Conservation (phyloP, 2,113 vertebrate species). For the Suncus etruscus region DNA sequence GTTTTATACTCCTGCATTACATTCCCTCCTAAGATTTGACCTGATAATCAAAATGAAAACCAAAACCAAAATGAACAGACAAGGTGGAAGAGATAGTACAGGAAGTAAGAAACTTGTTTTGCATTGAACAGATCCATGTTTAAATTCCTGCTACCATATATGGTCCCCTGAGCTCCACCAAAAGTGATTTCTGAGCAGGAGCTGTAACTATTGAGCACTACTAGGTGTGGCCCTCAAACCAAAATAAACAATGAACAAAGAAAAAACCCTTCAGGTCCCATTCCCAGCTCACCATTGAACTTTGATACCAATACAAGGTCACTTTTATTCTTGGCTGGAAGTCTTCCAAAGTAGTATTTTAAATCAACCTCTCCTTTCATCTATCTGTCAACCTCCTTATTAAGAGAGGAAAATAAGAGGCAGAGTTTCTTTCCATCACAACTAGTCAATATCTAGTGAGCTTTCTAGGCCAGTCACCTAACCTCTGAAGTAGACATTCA, state of each 20-base stretch:
- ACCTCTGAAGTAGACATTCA: conserved; percentile 22
- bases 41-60: conserved; percentile 46
- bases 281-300: background rate
- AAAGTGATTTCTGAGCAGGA: too few species aligned
- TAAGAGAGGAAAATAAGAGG: conserved; percentile 56
- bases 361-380: conserved; percentile 36
- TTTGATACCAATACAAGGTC: background rate
- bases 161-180: too few species aligned
- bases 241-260: background rate
- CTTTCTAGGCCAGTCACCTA: conserved; percentile 23
- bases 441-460: background rate
- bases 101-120: too few species aligned
- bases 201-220: too few species aligned
- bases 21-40: conserved; percentile 7
- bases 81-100: too few species aligned
- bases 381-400: conserved; percentile 40
- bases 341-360: background rate
- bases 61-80: background rate
- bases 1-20: conserved; percentile 1
- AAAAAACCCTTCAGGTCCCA: background rate
- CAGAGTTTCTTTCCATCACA: conserved; percentile 14
- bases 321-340: conserved; percentile 28
- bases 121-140: too few species aligned
- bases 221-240: too few species aligned
- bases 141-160: too few species aligned